Conservation (phyloP, 1,140 invertebrate species). For the Palaemon carinicauda region DNA sequence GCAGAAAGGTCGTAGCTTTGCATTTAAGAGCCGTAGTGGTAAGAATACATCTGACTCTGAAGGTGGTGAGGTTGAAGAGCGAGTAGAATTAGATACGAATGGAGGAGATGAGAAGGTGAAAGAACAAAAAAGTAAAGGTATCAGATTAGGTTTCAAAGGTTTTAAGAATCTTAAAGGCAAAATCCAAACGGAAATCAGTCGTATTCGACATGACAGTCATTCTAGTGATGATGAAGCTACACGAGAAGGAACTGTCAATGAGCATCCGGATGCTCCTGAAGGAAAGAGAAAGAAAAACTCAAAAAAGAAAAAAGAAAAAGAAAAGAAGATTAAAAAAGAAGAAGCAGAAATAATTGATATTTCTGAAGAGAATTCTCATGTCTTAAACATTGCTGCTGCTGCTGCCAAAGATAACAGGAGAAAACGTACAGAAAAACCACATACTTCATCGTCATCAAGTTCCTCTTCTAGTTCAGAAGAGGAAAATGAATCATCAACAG, state of each 20-base stretch:
- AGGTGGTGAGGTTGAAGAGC: slow-evolving; percentile 35
- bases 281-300: slow-evolving; percentile 43
- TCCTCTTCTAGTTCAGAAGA: slow-evolving; percentile 52
- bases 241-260: slow-evolving; percentile 11
- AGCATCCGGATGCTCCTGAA: background rate
- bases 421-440: slow-evolving; percentile 30
- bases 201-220: slow-evolving; percentile 51
- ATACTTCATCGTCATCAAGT: slow-evolving; percentile 48
- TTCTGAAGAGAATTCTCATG: slow-evolving; percentile 39
- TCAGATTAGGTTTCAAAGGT: slow-evolving; percentile 45
- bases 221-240: slow-evolving; percentile 46
- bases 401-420: slow-evolving; percentile 50
- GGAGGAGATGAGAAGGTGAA: slow-evolving; percentile 46
- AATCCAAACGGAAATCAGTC: slow-evolving; percentile 47
- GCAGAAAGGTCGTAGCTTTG: slow-evolving; percentile 35
- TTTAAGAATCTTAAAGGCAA: slow-evolving; percentile 55
- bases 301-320: slow-evolving; percentile 53
- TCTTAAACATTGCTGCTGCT: slow-evolving; percentile 21
- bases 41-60: slow-evolving; percentile 48
- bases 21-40: slow-evolving; percentile 32
- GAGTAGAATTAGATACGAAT: slow-evolving; percentile 35
- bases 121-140: slow-evolving; percentile 46
- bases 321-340: slow-evolving; percentile 42
- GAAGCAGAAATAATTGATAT: slow-evolving; percentile 24
- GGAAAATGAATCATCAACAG: slow-evolving; percentile 21